Conservation (phyloP, 2,888 invertebrate species). For the Ecdyonurus torrentis region DNA sequence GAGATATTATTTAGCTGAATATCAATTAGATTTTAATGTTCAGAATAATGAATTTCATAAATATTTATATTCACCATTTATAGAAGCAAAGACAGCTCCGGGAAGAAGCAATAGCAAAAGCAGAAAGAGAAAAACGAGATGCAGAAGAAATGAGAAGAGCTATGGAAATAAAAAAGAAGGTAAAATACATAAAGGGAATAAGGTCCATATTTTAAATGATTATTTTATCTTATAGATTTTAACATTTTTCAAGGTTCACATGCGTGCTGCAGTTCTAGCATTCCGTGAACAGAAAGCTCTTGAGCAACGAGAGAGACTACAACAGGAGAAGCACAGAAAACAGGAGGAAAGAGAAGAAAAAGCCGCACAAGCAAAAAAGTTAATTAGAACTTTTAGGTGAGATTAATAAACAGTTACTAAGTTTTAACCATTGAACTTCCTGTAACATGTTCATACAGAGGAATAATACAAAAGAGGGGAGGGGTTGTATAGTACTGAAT, state of each 20-base stretch:
- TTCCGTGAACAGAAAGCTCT: conserved; percentile 7
- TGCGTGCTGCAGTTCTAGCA: conserved; percentile 4
- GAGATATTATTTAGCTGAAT: neutral
- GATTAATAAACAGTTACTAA: no score
- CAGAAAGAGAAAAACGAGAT: conserved; percentile 4
- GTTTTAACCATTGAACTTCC: no score
- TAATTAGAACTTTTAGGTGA: conserved; percentile 4
- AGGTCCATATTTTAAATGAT: neutral
- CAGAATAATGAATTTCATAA: neutral
- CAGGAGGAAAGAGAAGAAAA: neutral
- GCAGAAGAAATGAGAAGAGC: conserved; percentile 1
- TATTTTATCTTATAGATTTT: neutral
- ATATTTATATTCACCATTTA: neutral
- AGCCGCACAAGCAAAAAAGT: neutral
- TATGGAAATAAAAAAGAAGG: conserved; percentile 8
- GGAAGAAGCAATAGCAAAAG: neutral
- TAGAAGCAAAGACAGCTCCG: no score
- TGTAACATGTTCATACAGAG: no score
- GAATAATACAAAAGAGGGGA: no score
- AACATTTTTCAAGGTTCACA: neutral
- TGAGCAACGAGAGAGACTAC: conserved; percentile 1
- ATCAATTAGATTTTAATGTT: neutral
- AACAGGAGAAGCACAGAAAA: neutral
- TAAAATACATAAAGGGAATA: conserved; percentile 3
- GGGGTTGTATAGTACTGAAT: no score